Base-by-base conservation (phyloP, 2,797 vertebrate genomes). In the Phyllotis vaccarum region DNA sequence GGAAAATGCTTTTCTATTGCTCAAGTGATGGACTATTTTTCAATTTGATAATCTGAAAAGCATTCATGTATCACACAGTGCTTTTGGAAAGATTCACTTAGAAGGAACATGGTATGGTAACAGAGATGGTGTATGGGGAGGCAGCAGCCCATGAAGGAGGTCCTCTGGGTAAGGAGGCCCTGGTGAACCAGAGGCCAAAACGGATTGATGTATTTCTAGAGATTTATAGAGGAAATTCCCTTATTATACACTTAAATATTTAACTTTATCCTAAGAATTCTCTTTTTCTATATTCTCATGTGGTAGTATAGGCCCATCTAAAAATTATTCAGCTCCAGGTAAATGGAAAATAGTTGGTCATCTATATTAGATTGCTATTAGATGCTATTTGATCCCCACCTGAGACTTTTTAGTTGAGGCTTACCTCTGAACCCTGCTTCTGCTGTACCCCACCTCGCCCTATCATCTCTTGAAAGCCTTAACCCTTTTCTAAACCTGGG, bases 1-100 rank as follows among this genome's bases (percentile, higher is more conserved):
- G 24, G 80, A 92, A 95, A 92, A 80, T n/a, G 78, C 68, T 49
- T 96, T 95, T 52, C 40, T 80, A 40, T 94, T 72, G 16, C n/a
- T 43, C 43, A 90, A 66, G 40, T 89, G 75, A 88, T 91, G 22
- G 76, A 37, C 24, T 95, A 2, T 52, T 94, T 96, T 96, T n/a
- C 80, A 93, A 40, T 85, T 86, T 89, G n/a, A 89, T 62, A 87
- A 92, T 92, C 43, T 93, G 82, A 79, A 95, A 97, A 93, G 0
- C 62, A 88, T 89, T 89, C 16, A 60, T 46, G n/a, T 88, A 43
- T 92, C 64, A 85, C 64, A 85, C 58, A 60, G 40, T 27, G 64
- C 34, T 83, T 83, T n/a, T 8, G 86, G 19, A 93, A 13, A 89
- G 66, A 93, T 24, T 85, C 56, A 90, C n/a, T 74, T 34, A 87